Base-by-base conservation (phyloP, 2,888 invertebrate species). In the Eumacrocentrus americanus region DNA sequence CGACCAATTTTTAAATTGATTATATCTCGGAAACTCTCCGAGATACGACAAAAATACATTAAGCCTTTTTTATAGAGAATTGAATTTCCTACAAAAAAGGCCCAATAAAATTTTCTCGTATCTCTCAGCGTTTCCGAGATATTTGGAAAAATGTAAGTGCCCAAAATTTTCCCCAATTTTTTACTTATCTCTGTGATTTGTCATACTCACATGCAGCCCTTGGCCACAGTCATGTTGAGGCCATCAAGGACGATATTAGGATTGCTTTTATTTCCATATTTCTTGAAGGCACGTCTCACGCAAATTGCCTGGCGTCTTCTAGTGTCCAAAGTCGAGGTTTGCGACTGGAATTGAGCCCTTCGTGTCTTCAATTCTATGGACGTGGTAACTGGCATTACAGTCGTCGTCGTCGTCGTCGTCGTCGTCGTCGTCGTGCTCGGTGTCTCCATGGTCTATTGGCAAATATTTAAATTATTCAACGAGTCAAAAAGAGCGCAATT, bases 141-240 rank as follows among this genome's bases (percentile, higher is more conserved):
- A n/a, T n/a, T n/a, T n/a, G n/a, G n/a, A n/a, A n/a, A n/a, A n/a
- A n/a, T n/a, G n/a, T n/a, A n/a, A n/a, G n/a, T n/a, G n/a, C n/a
- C n/a, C n/a, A n/a, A n/a, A n/a, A n/a, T n/a, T n/a, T n/a, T n/a
- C n/a, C n/a, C n/a, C n/a, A n/a, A n/a, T 37, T 12, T 37, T 12
- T 5, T 9, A 1, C 3, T 12, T 9, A 4, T 37, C 11, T n/a
- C n/a, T 37, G 23, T 2, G n/a, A 18, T 23, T 22, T 23, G 14
- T 47, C 9, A 47, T 11, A 88, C 90, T 89, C 83, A 93, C 93
- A 94, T 94, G 47, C 90, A 83, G 53, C 94, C 94, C 77, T 94
- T 93, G 18, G 94, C 91, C 42, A 96, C 95, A 14, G 94, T 94
- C 91, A 96, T 93, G 76, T 93, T 93, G 56, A 96, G 85, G 20